Conservation (phyloP, 2,113 vertebrate genomes). For the Anarhynchus alexandrinus region DNA sequence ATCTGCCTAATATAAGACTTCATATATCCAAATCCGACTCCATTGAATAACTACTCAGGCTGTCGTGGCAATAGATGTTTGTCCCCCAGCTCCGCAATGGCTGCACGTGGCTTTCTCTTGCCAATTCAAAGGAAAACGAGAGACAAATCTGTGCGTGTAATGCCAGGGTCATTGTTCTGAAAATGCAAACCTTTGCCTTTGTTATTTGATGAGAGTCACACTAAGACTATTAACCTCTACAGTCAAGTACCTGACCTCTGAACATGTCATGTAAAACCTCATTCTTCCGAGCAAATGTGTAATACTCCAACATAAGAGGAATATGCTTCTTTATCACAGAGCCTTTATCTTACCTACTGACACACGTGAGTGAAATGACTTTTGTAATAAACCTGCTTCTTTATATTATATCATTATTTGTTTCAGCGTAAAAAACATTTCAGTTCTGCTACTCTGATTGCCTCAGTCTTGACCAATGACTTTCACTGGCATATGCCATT, state of each 20-base stretch:
- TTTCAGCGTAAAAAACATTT: background rate
- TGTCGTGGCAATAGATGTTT: background rate
- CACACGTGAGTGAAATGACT: accelerated
- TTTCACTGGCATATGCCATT: background rate
- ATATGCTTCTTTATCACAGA: background rate
- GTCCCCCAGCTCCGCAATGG: background rate
- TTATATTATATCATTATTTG: background rate
- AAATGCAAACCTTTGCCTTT: background rate
- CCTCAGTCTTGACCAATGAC: background rate
- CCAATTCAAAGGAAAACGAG: background rate
- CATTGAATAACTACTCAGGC: background rate
- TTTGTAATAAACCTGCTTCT: background rate
- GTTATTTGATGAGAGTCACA: background rate
- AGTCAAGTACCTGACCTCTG: background rate
- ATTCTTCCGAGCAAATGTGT: background rate
- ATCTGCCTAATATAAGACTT: background rate
- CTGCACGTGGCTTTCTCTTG: background rate
- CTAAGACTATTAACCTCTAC: background rate
- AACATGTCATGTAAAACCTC: background rate
- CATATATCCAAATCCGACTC: background rate
- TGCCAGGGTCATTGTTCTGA: background rate
- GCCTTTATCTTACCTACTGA: background rate
- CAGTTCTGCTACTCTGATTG: background rate
- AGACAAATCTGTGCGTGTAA: background rate
- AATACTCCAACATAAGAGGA: background rate